Evolutionary conservation across 2,113 vertebrate species (phyloP).

Genomic region (Rallus limicola): DNA sequence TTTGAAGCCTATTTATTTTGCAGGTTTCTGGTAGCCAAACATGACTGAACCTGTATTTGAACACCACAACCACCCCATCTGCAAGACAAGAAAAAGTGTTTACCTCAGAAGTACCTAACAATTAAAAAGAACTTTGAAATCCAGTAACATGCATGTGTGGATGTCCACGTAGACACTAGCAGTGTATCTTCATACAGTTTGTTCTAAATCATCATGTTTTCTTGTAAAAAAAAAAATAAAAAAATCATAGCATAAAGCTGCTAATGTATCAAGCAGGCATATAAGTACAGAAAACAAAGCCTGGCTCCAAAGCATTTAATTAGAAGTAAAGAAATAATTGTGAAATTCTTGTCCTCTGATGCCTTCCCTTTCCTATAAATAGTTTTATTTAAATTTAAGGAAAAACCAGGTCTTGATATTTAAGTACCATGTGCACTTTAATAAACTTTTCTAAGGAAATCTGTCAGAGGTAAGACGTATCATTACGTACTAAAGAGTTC

Average conservation of each 20-base stretch:
- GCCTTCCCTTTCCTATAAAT: not conserved
- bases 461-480: not conserved
- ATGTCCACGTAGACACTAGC: rapidly evolving
- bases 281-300: not conserved
- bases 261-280: not conserved
- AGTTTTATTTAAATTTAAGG: not conserved
- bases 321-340: not conserved
- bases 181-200: not conserved
- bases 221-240: not conserved
- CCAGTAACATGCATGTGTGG: not conserved
- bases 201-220: not conserved
- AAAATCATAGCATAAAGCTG: not conserved
- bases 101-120: not conserved
- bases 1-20: not conserved
- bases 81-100: not conserved
- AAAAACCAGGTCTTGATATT: not conserved
- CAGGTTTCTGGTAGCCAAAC: not conserved
- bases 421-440: not conserved
- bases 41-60: not conserved
- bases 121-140: not conserved
- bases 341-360: not conserved
- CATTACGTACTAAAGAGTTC: not conserved
- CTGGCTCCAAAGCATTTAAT: not conserved
- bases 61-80: not conserved
- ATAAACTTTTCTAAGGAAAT: not conserved